Evolutionary conservation across 2,797 vertebrate genomes (phyloP).

Genomic region (Sebastes nivosus): DNA sequence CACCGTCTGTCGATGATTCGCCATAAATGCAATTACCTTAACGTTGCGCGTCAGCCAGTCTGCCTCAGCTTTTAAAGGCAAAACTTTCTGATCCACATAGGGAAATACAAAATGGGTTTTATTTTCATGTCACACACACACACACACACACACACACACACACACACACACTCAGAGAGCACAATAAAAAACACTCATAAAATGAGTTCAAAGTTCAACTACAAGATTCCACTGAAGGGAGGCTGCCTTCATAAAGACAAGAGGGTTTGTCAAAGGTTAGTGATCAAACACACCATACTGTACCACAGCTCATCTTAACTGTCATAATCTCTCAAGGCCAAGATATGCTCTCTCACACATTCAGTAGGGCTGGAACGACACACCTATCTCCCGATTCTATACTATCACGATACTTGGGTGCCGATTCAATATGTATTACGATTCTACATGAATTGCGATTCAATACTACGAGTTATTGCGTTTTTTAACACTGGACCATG

Average conservation of each 20-base stretch:
- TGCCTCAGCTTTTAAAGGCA: not conserved
- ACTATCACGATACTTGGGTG: too few relatives aligned
- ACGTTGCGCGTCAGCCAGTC: not conserved
- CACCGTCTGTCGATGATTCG: not conserved
- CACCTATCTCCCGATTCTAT: too few relatives aligned
- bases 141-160: slow-evolving; percentile 36
- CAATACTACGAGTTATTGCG: too few relatives aligned
- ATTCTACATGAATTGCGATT: too few relatives aligned
- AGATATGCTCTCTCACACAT: not conserved
- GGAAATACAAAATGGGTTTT: slow-evolving; percentile 9
- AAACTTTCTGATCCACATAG: not conserved
- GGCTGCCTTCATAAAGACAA: slow-evolving; percentile 11
- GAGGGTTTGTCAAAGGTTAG: slow-evolving; percentile 28
- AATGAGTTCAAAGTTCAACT: slow-evolving; percentile 72
- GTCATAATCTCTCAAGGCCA: slow-evolving; percentile 5
- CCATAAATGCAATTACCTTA: slow-evolving; percentile 2
- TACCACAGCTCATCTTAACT: not conserved
- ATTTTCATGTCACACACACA: slow-evolving; percentile 44
- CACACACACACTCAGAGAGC: slow-evolving; percentile 17
- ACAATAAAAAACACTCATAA: slow-evolving; percentile 42
- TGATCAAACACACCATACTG: slow-evolving; percentile 4
- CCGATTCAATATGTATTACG: too few relatives aligned
- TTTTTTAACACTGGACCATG: too few relatives aligned
- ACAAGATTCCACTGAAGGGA: slow-evolving; percentile 34
- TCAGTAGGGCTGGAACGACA: not conserved